Conservation (phyloP, 2,797 vertebrate species). For the Bovichtus variegatus region DNA sequence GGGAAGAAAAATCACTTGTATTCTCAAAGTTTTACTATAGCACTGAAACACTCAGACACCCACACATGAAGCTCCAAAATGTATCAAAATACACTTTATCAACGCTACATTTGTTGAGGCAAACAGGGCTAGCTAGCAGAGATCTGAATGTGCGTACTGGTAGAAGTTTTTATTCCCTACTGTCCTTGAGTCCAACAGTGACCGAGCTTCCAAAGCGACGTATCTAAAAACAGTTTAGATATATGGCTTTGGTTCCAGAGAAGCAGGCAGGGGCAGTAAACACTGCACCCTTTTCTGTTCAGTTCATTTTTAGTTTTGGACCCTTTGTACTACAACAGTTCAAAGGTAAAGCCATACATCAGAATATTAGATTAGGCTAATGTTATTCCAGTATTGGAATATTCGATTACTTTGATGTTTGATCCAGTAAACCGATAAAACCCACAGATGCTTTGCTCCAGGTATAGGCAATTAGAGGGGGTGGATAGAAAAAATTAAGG, state of each 20-base stretch:
- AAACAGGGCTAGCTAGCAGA: conserved; percentile 31
- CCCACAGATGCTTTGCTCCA: not conserved
- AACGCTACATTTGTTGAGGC: conserved; percentile 60
- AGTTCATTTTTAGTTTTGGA: no score
- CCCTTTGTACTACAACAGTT: no score
- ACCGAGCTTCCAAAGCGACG: conserved; percentile 29
- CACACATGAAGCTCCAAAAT: conserved; percentile 66
- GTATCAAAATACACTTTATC: conserved; percentile 59
- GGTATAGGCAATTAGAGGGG: conserved; percentile 1
- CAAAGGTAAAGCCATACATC: no score
- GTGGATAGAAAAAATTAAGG: not conserved
- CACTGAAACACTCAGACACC: conserved; percentile 36
- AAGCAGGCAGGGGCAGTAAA: no score
- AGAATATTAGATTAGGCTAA: no score
- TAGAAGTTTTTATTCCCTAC: conserved; percentile 14
- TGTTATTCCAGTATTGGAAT: no score
- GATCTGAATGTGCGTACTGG: conserved; percentile 33
- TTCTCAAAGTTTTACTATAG: conserved; percentile 22
- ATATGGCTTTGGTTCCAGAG: conserved; percentile 45
- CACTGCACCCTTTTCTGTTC: no score
- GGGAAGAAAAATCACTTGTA: conserved; percentile 27
- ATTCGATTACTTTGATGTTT: no score
- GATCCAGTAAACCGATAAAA: not conserved
- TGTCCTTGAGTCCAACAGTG: conserved; percentile 14
- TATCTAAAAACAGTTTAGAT: conserved; percentile 32